Evolutionary conservation across 2,113 vertebrate species (phyloP).

Genomic region (Cynocephalus volans): DNA sequence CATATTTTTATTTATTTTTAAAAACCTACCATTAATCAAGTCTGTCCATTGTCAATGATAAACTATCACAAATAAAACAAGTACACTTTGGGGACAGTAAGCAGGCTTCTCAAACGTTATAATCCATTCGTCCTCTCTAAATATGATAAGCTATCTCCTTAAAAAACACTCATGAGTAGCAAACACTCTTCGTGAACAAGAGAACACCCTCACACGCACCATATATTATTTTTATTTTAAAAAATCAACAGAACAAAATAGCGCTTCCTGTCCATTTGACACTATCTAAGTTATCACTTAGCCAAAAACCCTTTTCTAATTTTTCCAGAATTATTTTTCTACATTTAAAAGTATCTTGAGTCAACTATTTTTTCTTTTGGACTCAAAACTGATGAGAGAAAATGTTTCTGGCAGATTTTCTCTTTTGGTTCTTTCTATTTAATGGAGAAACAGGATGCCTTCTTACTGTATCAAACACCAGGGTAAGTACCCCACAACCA

Average conservation of each 20-base stretch:
- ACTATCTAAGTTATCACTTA: background rate
- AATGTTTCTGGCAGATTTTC: background rate
- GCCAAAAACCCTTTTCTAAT: background rate
- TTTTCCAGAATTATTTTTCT: background rate
- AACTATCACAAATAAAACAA: background rate
- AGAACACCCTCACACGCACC: background rate
- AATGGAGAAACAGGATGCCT: no score
- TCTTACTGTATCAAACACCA: background rate
- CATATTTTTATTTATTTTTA: background rate
- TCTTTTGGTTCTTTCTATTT: background rate
- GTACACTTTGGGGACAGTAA: background rate
- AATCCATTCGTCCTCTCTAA: background rate
- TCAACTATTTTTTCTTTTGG: background rate
- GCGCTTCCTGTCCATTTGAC: background rate
- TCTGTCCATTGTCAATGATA: background rate
- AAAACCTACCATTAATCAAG: background rate
- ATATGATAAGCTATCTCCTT: background rate
- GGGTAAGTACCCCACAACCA: accelerated
- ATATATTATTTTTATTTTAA: background rate
- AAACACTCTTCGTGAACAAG: background rate
- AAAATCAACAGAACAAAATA: background rate
- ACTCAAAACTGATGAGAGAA: background rate
- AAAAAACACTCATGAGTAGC: background rate
- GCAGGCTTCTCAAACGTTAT: background rate
- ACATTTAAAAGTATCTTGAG: background rate